Evolutionary conservation across 2,113 vertebrate species (phyloP), one percentile per base, ranked within the genome.

Genomic region (Lipotes vexillifer): DNA sequence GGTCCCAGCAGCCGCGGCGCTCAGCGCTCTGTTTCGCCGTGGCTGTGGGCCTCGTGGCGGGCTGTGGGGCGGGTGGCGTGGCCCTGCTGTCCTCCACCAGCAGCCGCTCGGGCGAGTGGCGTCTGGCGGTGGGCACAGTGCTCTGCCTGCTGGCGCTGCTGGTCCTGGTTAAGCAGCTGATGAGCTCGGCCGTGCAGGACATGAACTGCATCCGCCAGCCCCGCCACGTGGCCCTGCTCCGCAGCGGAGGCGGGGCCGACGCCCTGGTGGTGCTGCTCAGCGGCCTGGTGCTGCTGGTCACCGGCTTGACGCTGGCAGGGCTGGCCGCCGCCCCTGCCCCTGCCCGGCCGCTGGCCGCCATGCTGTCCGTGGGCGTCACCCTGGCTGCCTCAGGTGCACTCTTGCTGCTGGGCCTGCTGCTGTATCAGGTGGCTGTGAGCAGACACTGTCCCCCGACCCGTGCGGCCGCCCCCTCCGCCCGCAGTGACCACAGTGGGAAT

Each of bases 151-250:
- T 99, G 44, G 99, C 99, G 23, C 98, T 99, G 95, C 98, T 99
- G 0, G 99, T 99, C 63, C 99, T 99, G 65, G 99, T 99, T 93
- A 99, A 99, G 97, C 99, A 99, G 96, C 99, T 99, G 97, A 98
- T 99, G 98, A 99, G 99, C 98, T 99, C 99, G 0, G 99, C 99
- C 0, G 99, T 99, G 97, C 99, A 99, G 98, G 99, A 99, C 98
- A 99, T 99, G 99, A 99, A 99, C 92, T 99, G 99, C 88, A 97
- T 99, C 12, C 99, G 99, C 55, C 99, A 99, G 97, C 98, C 99
- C 13, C 99, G 98, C 15, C 99, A 99, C 33, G 99, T 99, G 0
- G 98, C 99, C 95, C 98, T 99, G 94, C 98, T 99, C 12, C 99
- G 99, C 97, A 99, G 99, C 0, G 99, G 99, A 0, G 99, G 99